Conservation (phyloP, 2,797 vertebrate species). For the Molossus alvarezi region DNA sequence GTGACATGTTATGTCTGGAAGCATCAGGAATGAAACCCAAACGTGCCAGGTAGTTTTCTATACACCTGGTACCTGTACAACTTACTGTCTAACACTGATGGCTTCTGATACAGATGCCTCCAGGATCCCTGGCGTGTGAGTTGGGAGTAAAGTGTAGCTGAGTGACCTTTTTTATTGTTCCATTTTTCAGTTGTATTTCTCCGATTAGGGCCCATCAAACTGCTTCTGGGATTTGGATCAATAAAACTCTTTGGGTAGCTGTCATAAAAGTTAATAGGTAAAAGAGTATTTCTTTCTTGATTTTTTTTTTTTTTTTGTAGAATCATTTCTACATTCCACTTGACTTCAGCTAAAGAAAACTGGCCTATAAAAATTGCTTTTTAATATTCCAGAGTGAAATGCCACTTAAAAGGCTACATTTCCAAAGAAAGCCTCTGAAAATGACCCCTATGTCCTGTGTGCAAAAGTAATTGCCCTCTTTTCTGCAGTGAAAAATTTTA, state of each 20-base stretch:
- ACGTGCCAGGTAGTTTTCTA: neutral
- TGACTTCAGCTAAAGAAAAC: slow-evolving; percentile 66
- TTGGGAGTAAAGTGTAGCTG: neutral
- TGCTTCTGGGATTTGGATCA: slow-evolving; percentile 17
- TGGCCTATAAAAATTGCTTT: slow-evolving; percentile 59
- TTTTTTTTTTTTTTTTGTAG: neutral
- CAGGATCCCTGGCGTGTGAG: neutral
- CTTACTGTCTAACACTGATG: neutral
- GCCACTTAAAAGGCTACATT: slow-evolving; percentile 72
- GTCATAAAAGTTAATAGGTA: neutral
- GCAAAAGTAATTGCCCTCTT: slow-evolving; percentile 71
- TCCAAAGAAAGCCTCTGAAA: slow-evolving; percentile 62
- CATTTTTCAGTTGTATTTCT: neutral
- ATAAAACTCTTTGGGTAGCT: slow-evolving; percentile 11
- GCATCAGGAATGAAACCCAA: neutral
- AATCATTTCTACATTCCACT: slow-evolving; percentile 66
- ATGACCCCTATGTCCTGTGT: slow-evolving; percentile 46
- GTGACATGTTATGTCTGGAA: neutral
- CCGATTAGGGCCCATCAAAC: neutral
- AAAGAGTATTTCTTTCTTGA: neutral
- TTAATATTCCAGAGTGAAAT: slow-evolving; percentile 77
- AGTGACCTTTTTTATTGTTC: neutral
- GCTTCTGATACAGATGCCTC: neutral
- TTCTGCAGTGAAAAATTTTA: slow-evolving; percentile 60
- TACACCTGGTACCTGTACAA: neutral